Base-by-base conservation (phyloP, 2,888 invertebrate species). In the Hololepta plana region DNA sequence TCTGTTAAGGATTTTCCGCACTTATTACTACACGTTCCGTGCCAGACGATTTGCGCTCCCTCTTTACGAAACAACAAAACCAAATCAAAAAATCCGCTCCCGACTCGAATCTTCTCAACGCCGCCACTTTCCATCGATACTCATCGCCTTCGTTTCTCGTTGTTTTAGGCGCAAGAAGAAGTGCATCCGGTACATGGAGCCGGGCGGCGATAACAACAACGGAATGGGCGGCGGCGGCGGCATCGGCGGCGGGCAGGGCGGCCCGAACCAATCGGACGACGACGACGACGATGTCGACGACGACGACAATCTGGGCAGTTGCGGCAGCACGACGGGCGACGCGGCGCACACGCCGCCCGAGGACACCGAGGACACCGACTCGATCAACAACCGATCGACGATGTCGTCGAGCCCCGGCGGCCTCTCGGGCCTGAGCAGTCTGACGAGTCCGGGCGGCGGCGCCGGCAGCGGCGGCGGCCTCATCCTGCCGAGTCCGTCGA, bases 151-250 rank as follows among this genome's bases (percentile, higher is more conserved):
- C n/a, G n/a, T n/a, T 23, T 16, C 28, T 21, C 27, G 29, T 31
- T 34, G 41, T 66, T 64, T 4, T 66, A 90, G 88, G 67, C 85
- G 90, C 67, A 90, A 90, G 72, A 90, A 90, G 62, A 90, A 90
- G 62, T 90, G 90, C 67, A 82, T 90, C 51, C 80, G 90, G 43
- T 90, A 90, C 64, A 79, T 87, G 77, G 88, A 87, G 64, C 74
- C 79, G 42, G 61, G 62, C 37, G 62, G 62, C 37, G 73, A 69
- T 45, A 64, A 63, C 37, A 66, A 64, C 40, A 62, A 60, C 38
- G 64, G 64, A 33, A 55, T 79, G 40, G 80, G 76, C 43, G 74
- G 84, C 47, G 75, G 80, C 47, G 73, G 77, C 48, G 75, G 84
- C 59, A 72, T 75, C 49, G 65, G 73, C 39, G 71, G 81, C 51